Percentiles rank a stretch among this genome's conserved stretches.
Conservation (phyloP, 2,888 invertebrate genomes). For the Ganaspis brasiliensis region DNA sequence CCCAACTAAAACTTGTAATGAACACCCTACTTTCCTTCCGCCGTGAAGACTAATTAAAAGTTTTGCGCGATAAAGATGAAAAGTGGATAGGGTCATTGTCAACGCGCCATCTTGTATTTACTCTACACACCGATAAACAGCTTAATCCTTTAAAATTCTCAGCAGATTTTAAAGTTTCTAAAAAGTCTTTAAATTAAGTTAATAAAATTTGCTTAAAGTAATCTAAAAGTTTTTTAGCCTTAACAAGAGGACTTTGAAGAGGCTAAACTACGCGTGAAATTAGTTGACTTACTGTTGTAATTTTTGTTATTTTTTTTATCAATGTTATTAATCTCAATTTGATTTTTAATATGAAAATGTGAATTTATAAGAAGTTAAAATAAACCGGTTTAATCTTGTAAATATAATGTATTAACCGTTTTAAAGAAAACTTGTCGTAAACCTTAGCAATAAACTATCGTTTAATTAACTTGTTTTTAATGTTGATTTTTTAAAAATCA, state of each 20-base stretch:
- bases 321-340: no score
- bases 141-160: conserved; percentile 14
- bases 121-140: conserved; percentile 20
- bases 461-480: no score
- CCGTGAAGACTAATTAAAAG: conserved; percentile 62
- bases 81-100: conserved; percentile 33
- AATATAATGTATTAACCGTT: no score
- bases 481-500: no score
- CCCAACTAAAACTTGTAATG: conserved; percentile 61
- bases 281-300: no score
- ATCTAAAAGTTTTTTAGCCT: neutral
- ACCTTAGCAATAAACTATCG: no score
- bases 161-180: neutral
- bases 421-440: no score
- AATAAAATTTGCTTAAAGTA: neutral
- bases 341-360: no score
- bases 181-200: conserved; percentile 7
- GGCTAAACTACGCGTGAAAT: no score
- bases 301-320: no score
- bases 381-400: no score
- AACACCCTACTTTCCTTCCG: conserved; percentile 54
- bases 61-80: conserved; percentile 50
- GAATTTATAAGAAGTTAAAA: no score
- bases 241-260: neutral
- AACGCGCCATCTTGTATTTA: conserved; percentile 40